These are phyloP conservation scores for Pantelozetes paolii DNA, from an alignment of 2,888 invertebrate genomes.

Conservation along the genomic window DNA sequence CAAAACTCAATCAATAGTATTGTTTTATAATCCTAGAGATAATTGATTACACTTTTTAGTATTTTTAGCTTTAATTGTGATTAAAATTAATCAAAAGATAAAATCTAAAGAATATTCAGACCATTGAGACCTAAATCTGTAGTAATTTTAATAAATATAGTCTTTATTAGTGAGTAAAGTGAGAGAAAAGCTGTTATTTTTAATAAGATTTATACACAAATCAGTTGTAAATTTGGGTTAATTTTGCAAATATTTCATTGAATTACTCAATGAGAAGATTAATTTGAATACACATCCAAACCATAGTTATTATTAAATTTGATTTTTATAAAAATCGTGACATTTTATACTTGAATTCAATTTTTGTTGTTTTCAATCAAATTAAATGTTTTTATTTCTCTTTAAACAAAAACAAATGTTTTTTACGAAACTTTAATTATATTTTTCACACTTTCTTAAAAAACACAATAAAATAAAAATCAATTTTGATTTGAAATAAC, in stretches of 20 bases:
- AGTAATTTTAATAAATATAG: neutral
- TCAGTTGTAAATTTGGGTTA: neutral
- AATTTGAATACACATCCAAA: neutral
- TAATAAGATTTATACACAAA: neutral
- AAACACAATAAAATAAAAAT: neutral
- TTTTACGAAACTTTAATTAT: too few species aligned
- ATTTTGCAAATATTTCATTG: neutral
- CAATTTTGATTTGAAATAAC: neutral
- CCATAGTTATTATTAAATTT: neutral
- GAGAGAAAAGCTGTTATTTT: neutral
- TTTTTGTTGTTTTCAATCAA: neutral
- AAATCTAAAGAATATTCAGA: too few species aligned
- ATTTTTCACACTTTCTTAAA: neutral
- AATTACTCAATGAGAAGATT: neutral
- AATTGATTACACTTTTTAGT: too few species aligned
- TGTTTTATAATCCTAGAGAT: too few species aligned
- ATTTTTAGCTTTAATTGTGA: neutral
- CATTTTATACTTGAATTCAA: neutral
- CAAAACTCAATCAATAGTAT: too few species aligned
- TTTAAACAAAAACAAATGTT: neutral
- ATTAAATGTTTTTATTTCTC: neutral
- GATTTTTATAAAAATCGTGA: neutral
- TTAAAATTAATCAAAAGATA: neutral
- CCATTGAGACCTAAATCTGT: neutral
- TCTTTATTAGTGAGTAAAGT: too few species aligned